These are phyloP conservation scores for Notospermus geniculatus DNA, from an alignment of 1,140 invertebrate species.

Conservation along the genomic window DNA sequence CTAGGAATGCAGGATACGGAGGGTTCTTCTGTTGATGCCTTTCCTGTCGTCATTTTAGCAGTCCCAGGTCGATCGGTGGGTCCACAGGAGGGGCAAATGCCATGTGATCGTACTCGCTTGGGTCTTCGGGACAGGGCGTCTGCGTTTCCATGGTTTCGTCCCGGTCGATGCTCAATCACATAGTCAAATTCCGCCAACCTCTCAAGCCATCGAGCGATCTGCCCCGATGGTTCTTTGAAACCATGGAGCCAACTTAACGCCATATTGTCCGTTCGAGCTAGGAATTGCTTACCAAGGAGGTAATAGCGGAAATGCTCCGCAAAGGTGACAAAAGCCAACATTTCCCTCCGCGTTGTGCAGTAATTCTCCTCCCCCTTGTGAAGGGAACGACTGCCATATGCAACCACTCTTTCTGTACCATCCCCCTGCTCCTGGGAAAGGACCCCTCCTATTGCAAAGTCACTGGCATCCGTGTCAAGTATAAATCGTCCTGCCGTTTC, in stretches of 20 bases:
- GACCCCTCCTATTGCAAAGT: constrained; percentile 32
- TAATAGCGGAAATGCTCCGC: no score
- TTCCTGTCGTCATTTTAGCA: no score
- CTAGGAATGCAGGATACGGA: no score
- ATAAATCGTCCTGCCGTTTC: constrained; percentile 24
- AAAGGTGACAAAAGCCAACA: no score
- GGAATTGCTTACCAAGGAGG: constrained; percentile 4
- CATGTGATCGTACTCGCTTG: no score
- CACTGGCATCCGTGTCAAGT: no score
- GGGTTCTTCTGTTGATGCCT: no score
- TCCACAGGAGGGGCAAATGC: no score
- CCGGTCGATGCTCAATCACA: constrained; percentile 11
- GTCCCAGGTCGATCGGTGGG: no score
- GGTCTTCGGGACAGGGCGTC: no score
- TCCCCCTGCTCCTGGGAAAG: constrained; percentile 27
- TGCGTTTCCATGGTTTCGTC: constrained; percentile 14
- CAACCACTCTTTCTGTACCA: constrained; percentile 23
- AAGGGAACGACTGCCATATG: constrained; percentile 20
- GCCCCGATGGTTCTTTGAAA: constrained; percentile 17
- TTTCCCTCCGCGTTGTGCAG: no score
- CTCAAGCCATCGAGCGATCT: constrained; percentile 21
- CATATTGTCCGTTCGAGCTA: constrained; percentile 13
- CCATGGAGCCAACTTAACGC: no score
- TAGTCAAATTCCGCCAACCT: constrained; percentile 12
- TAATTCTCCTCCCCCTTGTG: constrained; percentile 16